phyloP scores from a whole-genome alignment of 1,140 invertebrate species.

The Himalopsyche phryganea region DNA sequence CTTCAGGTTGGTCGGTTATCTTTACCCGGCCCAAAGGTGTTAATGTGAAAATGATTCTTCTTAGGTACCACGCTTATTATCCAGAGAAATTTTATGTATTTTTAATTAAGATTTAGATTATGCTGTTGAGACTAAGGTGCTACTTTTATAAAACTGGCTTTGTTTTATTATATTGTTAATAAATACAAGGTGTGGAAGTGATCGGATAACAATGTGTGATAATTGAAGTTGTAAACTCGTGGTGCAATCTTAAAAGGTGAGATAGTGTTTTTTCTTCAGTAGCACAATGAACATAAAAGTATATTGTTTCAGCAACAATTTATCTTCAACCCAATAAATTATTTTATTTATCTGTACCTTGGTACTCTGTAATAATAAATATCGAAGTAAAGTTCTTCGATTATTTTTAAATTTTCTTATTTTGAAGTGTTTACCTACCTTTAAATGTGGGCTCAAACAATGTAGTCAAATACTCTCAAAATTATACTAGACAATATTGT shows the following conservation, averaged over 20 bases:
- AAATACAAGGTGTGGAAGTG: background rate
- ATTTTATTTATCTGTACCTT: too few species aligned
- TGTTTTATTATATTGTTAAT: too few species aligned
- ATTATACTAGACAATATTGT: too few species aligned
- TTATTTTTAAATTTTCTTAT: too few species aligned
- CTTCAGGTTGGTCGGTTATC: background rate
- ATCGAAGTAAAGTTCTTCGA: too few species aligned
- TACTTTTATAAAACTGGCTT: background rate
- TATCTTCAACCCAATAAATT: too few species aligned
- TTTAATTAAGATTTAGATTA: constrained; percentile 13
- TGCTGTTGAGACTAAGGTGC: background rate
- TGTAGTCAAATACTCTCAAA: too few species aligned
- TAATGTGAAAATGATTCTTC: background rate
- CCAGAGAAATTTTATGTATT: background rate
- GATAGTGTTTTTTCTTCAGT: background rate
- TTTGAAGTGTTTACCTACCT: too few species aligned
- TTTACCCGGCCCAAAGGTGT: background rate
- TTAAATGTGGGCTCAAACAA: too few species aligned
- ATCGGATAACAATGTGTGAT: constrained; percentile 17
- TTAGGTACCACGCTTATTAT: background rate
- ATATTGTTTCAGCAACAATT: too few species aligned
- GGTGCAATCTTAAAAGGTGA: background rate
- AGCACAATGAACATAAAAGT: too few species aligned
- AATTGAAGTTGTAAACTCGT: constrained; percentile 25
- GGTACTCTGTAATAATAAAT: too few species aligned